Conservation (phyloP, 2,888 invertebrate genomes). For the Erebia ligea region DNA sequence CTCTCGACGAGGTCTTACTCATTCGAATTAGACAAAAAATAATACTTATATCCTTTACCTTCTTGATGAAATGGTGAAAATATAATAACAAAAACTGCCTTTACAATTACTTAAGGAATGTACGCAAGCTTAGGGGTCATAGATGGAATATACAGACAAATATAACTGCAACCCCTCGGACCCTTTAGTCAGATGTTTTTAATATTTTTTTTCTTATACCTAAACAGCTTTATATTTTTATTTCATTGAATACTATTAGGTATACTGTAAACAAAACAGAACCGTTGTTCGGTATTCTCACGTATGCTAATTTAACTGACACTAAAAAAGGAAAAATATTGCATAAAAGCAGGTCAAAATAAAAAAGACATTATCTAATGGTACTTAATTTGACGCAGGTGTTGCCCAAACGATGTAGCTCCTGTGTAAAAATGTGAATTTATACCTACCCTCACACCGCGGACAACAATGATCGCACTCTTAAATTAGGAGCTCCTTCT, state of each 20-base stretch:
- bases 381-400: constrained; percentile 68
- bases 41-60: too few species aligned
- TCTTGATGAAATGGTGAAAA: too few species aligned
- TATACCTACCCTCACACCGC: constrained; percentile 70
- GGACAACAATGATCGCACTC: constrained; percentile 77
- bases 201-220: too few species aligned
- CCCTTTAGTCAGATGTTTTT: too few species aligned
- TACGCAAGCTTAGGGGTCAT: too few species aligned
- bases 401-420: constrained; percentile 59
- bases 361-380: constrained; percentile 58
- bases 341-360: constrained; percentile 47
- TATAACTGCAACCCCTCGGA: too few species aligned
- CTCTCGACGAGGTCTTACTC: too few species aligned
- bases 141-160: too few species aligned
- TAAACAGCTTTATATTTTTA: background rate
- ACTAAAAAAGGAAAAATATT: background rate
- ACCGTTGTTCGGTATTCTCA: constrained; percentile 18
- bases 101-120: too few species aligned
- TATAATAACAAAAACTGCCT: too few species aligned
- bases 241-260: background rate
- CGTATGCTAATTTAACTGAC: constrained; percentile 4
- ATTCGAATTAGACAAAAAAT: too few species aligned
- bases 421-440: constrained; percentile 77
- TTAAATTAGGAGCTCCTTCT: constrained; percentile 75
- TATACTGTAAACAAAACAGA: background rate